Evolutionary conservation across 2,797 vertebrate species (phyloP), one percentile per base, ranked within the genome.

Genomic region (Chelidonichthys spinosus): DNA sequence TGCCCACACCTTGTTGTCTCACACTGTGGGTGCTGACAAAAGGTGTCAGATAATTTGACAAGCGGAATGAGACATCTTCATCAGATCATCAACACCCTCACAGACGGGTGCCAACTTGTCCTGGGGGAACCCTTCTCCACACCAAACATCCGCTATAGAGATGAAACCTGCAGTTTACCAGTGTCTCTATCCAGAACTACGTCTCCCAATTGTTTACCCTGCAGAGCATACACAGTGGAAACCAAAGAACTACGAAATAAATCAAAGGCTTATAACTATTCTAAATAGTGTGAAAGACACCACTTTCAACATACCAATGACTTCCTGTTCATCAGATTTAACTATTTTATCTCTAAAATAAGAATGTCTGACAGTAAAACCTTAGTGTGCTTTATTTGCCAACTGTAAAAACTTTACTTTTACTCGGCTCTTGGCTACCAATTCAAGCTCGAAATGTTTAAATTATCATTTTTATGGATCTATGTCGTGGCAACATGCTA

Each of bases 11-110:
- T 83, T 46, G 72, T 67, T 63, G 76, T 74, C 85, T 89, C 59
- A 37, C 85, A 78, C 86, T 11, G 72, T 37, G 64, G 85, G 86
- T 80, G 87, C 78, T 17, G 70, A 81, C 85, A 79, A 88, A 83
- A 81, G 83, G 89, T 82, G 89, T 92, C 85, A 88, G 85, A 85
- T 88, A 86, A 87, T 89, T 88, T 92, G 90, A 93, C 88, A 90
- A 87, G 74, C 44, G 52, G 91, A 91, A 93, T 81, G 84, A 92
- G 88, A 92, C 73, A 47, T 90, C 90, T 92, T 90, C 90, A 93
- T 94, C 89, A 90, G 90, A 92, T 92, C 90, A 90, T 89, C 88
- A 91, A 85, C 83, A 83, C 78, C 86, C 55, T 72, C 79, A 61
- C 81, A 87, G 89, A 88, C 82, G 84, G 87, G 82, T 63, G 47